Base-by-base conservation (phyloP, 2,797 vertebrate species). In the Telmatherina bonti region DNA sequence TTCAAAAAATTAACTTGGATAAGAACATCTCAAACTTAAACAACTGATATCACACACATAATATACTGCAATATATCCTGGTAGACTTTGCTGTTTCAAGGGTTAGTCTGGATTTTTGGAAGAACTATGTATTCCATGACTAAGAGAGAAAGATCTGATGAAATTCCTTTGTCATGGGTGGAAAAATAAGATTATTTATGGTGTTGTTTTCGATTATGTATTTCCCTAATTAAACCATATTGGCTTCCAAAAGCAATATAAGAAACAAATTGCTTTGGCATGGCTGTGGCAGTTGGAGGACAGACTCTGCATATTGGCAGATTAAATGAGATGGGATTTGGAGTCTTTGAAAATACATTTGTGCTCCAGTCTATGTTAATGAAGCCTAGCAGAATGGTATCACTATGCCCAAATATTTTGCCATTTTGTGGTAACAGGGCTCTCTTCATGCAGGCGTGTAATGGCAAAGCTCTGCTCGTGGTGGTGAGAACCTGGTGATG, bases 221-320 rank as follows among this genome's bases (percentile, higher is more conserved):
- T 91, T 92, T 79, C 78, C 81, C 91, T 92, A 91, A 93, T 93
- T 93, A 93, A 93, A 93, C 90, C 86, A 89, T 84, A 92, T 90
- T 79, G 82, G 85, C 81, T 88, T 92, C 90, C 91, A 93, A 93
- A 89, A 87, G 86, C 88, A 91, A 92, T 89, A 89, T 90, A 84
- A 89, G 76, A 91, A 91, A 92, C 92, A 94, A 92, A 93, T 92
- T 89, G 89, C 84, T 91, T 92, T 93, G 91, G 87, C 86, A 87
- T 93, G 88, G 74, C 84, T 67, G 80, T 79, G 84, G 90, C 86
- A 87, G 84, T 88, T 80, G 85, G 79, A 85, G 78, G 83, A 89
- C 79, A 81, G 83, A 86, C 85, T 84, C 82, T 72, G 87, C 77
- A 82, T 90, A 72, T 84, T 90, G 88, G 88, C 87, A 90, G 83